These are phyloP conservation scores for Caenorhabditis macrosperma DNA, from an alignment of 2,888 invertebrate genomes.

Conservation along the genomic window DNA sequence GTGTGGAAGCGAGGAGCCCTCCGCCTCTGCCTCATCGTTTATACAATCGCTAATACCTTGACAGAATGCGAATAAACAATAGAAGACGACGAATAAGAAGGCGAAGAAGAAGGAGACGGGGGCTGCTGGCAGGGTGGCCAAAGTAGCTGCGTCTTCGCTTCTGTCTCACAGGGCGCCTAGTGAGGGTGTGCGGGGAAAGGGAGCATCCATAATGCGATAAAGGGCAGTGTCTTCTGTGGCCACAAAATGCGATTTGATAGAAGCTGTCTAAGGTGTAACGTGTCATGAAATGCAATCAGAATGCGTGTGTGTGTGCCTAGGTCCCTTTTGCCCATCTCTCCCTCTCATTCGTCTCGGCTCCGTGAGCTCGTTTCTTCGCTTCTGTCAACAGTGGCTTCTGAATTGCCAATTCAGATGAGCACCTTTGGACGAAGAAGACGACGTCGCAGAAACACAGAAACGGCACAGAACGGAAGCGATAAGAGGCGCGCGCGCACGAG, in stretches of 20 bases:
- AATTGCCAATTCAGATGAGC: slow-evolving; percentile 49
- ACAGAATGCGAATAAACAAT: slow-evolving; percentile 60
- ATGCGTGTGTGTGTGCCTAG: slow-evolving; percentile 23
- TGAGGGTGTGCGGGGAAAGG: slow-evolving; percentile 43
- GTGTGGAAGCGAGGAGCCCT: slow-evolving; percentile 29
- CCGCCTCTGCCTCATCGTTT: slow-evolving; percentile 47
- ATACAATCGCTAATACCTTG: slow-evolving; percentile 59
- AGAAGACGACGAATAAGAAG: slow-evolving; percentile 23
- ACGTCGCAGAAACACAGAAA: not conserved
- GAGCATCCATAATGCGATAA: slow-evolving; percentile 60
- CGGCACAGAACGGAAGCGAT: slow-evolving; percentile 16
- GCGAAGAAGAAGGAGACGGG: slow-evolving; percentile 13
- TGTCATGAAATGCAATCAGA: slow-evolving; percentile 60
- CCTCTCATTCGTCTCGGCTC: slow-evolving; percentile 10
- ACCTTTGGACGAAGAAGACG: slow-evolving; percentile 18
- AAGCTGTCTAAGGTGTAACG: slow-evolving; percentile 47
- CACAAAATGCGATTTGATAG: slow-evolving; percentile 56
- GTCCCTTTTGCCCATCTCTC: slow-evolving; percentile 6
- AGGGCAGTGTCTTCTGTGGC: slow-evolving; percentile 49
- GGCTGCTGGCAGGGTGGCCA: slow-evolving; percentile 33
- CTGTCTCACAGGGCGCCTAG: slow-evolving; percentile 23
- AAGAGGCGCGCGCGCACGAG: slow-evolving; percentile 12
- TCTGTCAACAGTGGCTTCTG: slow-evolving; percentile 48
- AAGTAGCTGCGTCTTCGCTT: slow-evolving; percentile 33
- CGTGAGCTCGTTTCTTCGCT: not conserved